A percentile compares a stretch with the other conserved stretches of the same genome.
phyloP scores from a whole-genome alignment of 2,797 vertebrate species.

The Esox masquinongy region DNA sequence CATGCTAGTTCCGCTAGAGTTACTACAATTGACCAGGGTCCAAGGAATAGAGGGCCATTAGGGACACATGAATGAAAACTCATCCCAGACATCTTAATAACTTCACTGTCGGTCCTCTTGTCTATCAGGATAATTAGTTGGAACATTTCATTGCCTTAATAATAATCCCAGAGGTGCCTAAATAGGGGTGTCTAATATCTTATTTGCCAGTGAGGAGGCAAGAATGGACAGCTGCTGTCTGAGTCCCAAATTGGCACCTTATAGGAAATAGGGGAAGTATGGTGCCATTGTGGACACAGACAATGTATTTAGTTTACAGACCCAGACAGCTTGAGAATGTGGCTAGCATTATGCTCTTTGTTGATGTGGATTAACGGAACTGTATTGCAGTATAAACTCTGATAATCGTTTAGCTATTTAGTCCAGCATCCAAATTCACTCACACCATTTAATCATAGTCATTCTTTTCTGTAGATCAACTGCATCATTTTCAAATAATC shows the following conservation, averaged over 20 bases:
- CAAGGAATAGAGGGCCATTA: neutral
- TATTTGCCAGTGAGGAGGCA: slow-evolving; percentile 17
- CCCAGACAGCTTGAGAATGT: slow-evolving; percentile 10
- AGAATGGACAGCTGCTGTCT: slow-evolving; percentile 7
- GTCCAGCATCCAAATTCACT: neutral
- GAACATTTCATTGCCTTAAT: slow-evolving; percentile 6
- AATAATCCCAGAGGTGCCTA: slow-evolving; percentile 21
- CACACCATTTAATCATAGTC: neutral
- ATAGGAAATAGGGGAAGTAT: too few species aligned
- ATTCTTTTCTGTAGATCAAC: neutral
- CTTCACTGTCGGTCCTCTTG: slow-evolving; percentile 13
- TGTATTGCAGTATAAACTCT: neutral
- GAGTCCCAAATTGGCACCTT: neutral
- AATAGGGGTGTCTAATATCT: slow-evolving; percentile 16
- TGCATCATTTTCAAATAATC: neutral
- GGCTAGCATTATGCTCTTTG: neutral
- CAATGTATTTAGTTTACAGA: neutral
- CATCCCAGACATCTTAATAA: slow-evolving; percentile 14
- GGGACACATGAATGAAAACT: neutral
- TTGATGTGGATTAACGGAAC: slow-evolving; percentile 6
- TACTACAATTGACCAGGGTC: too few species aligned
- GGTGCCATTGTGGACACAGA: neutral
- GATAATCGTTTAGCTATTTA: neutral
- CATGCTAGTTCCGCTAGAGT: neutral
- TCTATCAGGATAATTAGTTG: slow-evolving; percentile 21